These are phyloP conservation scores for Gandaritis pyraliata DNA, from an alignment of 2,888 invertebrate species.

Conservation along the genomic window DNA sequence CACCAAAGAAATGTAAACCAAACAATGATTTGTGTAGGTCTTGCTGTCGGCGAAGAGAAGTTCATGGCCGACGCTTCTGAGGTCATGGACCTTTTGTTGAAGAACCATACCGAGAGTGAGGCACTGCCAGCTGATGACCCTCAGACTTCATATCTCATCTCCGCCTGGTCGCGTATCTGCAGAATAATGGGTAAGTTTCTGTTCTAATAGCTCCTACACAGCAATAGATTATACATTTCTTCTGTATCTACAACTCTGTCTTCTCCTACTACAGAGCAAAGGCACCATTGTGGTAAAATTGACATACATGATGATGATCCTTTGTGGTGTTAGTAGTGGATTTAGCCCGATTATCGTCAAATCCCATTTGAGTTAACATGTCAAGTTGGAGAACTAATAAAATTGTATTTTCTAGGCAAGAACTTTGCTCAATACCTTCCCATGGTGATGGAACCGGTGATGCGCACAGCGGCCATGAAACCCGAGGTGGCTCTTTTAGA, in stretches of 20 bases:
- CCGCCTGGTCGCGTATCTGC: constrained; percentile 99
- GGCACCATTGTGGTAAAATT: no score
- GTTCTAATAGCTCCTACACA: background rate
- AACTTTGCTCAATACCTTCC: constrained; percentile 96
- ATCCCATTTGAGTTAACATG: no score
- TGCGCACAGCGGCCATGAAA: constrained; percentile 95
- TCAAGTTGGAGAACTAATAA: background rate
- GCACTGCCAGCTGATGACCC: constrained; percentile 97
- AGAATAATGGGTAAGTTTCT: constrained; percentile 88
- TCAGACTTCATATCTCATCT: constrained; percentile 98
- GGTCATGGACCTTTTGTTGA: constrained; percentile 97
- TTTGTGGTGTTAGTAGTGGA: no score
- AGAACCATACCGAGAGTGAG: constrained; percentile 93
- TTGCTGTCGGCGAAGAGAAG: constrained; percentile 92
- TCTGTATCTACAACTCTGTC: no score
- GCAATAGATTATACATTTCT: no score
- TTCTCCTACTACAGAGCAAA: no score
- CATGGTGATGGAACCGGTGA: constrained; percentile 97
- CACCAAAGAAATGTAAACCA: no score
- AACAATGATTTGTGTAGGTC: constrained; percentile 53
- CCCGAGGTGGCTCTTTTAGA: constrained; percentile 96
- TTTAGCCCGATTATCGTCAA: no score
- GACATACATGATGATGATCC: no score
- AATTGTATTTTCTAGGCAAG: constrained; percentile 78
- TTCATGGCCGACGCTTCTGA: constrained; percentile 96